phyloP scores from a whole-genome alignment of 2,113 vertebrate species.

The Sterrhoptilus dennistouni region DNA sequence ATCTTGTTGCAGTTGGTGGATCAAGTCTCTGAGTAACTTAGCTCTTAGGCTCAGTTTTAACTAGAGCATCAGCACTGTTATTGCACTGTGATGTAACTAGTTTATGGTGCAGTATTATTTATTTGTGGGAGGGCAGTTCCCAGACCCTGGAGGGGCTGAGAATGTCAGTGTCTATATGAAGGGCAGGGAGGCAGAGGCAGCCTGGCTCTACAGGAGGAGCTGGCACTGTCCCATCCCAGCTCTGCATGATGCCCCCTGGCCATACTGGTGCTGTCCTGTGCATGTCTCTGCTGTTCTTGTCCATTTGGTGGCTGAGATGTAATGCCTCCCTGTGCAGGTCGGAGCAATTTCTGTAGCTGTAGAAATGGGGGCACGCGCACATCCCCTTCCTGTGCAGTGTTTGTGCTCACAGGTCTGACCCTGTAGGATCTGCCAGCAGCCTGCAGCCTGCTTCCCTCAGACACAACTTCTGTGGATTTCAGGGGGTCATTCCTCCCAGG shows the following conservation, averaged over 20 bases:
- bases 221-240: neutral
- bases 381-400: neutral
- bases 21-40: neutral
- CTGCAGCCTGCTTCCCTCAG: neutral
- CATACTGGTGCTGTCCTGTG: neutral
- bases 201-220: neutral
- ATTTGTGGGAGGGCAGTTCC: neutral
- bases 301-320: neutral
- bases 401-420: neutral
- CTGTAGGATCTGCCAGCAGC: neutral
- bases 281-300: neutral
- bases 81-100: neutral
- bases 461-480: neutral
- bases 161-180: accelerated
- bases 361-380: neutral
- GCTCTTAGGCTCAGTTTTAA: neutral
- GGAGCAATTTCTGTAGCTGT: neutral
- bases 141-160: neutral
- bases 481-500: neutral
- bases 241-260: neutral
- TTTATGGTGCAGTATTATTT: neutral
- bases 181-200: neutral
- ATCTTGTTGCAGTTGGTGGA: neutral
- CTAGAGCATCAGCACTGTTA: neutral
- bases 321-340: neutral